Base-by-base conservation (phyloP, 2,888 invertebrate genomes). In the Polydrusus tereticollis region DNA sequence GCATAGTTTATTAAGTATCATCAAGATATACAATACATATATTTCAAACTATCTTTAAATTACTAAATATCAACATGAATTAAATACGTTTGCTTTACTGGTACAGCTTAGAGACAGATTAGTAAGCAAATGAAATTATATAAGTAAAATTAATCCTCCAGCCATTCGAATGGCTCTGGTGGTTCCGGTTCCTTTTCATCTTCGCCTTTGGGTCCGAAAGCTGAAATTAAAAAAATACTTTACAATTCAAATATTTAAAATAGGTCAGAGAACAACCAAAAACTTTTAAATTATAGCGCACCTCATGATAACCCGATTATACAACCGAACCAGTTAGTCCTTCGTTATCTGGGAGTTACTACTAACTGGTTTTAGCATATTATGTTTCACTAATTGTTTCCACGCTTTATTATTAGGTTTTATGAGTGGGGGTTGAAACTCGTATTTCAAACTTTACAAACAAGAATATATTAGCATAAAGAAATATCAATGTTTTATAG, bases 131-230 rank as follows among this genome's bases (percentile, higher is more conserved):
- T n/a, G 21, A 7, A 21, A 47, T 12, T 2, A 12, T 21, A 47
- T 21, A 36, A 36, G 20, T 77, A 29, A 21, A 55, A 38, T 88
- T 89, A 92, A 85, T 94, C 94, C 85, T 98, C 98, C 79, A 91
- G 91, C 87, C 95, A 99, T 87, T 98, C 97, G 84, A 99, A 99
- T 76, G 98, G 97, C 88, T 98, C 98, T 82, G 98, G 98, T 47
- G 98, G 96, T 81, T 97, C 97, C 0, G 98, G 97, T 86, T 99
- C 98, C 82, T 96, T 96, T 80, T 96, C 97, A 81, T 98, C 98
- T 77, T 97, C 98, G 16, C 93, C 91, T 84, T 95, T 95, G 1
- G 94, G 95, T 0, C 96, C 96, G 81, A 94, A 95, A 0, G 95
- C 95, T 83, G 82, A 67, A 83, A 83, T 75, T 78, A 69, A 70